phyloP scores from a whole-genome alignment of 2,113 vertebrate genomes.

The Hystrix cristata region DNA sequence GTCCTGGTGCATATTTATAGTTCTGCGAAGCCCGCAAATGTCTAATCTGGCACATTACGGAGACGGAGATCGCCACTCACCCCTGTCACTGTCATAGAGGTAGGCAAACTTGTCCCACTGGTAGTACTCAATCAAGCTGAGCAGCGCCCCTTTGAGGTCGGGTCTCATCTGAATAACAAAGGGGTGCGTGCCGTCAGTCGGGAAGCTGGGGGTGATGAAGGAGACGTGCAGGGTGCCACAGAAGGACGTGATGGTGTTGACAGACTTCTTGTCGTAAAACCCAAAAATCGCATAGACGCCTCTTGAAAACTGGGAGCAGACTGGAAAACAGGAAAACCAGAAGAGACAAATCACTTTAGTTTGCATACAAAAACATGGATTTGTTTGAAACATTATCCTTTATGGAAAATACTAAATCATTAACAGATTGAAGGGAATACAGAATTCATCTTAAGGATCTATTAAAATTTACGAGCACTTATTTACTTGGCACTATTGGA shows the following conservation, averaged over 20 bases:
- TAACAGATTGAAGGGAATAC: neutral
- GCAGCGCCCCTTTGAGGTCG: conserved; percentile 98
- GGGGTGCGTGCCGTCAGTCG: conserved; percentile 97
- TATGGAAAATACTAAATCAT: conserved; percentile 6
- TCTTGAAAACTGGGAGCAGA: conserved; percentile 99
- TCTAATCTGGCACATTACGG: neutral
- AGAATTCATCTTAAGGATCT: neutral
- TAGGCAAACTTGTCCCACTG: conserved; percentile 99
- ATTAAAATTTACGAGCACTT: neutral
- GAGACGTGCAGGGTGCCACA: conserved; percentile 99
- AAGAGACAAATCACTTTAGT: conserved; percentile 16
- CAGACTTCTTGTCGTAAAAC: conserved; percentile 99
- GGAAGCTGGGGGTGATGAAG: conserved; percentile 99
- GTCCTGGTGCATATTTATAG: fast-evolving
- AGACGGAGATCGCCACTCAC: conserved; percentile 86
- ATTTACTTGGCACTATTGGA: neutral
- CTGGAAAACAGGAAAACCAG: conserved; percentile 86
- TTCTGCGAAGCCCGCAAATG: neutral
- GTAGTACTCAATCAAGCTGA: conserved; percentile 99
- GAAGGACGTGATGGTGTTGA: conserved; percentile 99
- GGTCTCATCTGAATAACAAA: conserved; percentile 99
- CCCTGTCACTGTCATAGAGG: conserved; percentile 99
- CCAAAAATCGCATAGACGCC: conserved; percentile 99
- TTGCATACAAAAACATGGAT: neutral
- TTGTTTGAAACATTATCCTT: neutral